Evolutionary conservation across 2,797 vertebrate species (phyloP).

Genomic region (Crypturellus tataupa): DNA sequence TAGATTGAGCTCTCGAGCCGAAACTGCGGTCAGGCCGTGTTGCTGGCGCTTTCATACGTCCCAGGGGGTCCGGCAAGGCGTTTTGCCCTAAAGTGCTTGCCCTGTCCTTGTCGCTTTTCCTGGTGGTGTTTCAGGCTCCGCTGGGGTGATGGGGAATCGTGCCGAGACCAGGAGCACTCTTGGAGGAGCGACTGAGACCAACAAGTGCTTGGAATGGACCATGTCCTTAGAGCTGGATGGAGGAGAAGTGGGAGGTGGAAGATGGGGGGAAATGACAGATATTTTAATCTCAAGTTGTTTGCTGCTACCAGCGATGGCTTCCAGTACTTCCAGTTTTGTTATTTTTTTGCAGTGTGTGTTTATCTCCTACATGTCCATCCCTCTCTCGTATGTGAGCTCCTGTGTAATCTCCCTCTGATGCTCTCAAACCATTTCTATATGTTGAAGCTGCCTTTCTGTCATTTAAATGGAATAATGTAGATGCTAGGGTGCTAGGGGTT

Average conservation of each 20-base stretch:
- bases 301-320: conserved; percentile 41
- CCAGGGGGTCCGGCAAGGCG: background rate
- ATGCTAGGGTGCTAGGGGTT: background rate
- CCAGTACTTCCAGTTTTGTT: background rate
- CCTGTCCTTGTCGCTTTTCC: conserved; percentile 34
- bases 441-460: background rate
- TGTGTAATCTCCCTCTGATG: background rate
- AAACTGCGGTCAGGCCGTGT: background rate
- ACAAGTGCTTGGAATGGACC: conserved; percentile 48
- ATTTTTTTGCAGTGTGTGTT: background rate
- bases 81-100: conserved; percentile 19
- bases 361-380: background rate
- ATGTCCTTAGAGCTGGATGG: conserved; percentile 13
- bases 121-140: conserved; percentile 20
- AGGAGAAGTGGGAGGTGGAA: conserved; percentile 62
- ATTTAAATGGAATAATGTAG: background rate
- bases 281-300: conserved; percentile 43
- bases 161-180: conserved; percentile 6
- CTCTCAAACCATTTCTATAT: background rate
- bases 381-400: background rate
- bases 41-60: background rate
- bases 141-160: conserved; percentile 9
- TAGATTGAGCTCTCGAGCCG: background rate
- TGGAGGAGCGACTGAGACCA: conserved; percentile 58
- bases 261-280: conserved; percentile 14